phyloP scores from a whole-genome alignment of 2,113 vertebrate species.

The Jaculus jaculus region DNA sequence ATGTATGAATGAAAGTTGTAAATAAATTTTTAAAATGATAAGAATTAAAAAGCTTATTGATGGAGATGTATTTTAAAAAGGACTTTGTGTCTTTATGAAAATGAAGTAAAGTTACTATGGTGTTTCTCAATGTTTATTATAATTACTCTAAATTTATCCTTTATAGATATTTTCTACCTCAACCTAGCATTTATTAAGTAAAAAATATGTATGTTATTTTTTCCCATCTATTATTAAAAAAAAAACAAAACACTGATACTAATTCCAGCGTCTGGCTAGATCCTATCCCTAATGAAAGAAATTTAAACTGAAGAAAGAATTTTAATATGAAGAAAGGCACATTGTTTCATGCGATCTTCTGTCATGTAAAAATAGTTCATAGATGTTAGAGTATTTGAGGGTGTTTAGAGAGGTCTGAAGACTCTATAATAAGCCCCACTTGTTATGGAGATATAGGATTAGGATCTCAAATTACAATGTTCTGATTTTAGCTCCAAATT shows the following conservation, averaged over 20 bases:
- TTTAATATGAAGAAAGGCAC: not conserved
- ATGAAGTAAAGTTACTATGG: not conserved
- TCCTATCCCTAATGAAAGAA: not conserved
- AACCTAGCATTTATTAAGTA: constrained; percentile 1
- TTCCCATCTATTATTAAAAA: not conserved
- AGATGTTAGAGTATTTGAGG: not conserved
- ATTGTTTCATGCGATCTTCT: not conserved
- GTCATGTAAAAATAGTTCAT: not conserved
- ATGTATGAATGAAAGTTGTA: too few species aligned
- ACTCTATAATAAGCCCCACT: not conserved
- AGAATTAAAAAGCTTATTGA: too few species aligned
- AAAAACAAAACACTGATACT: not conserved
- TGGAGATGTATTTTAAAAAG: not conserved
- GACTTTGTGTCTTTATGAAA: not conserved
- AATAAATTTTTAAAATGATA: too few species aligned
- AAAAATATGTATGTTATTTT: not conserved
- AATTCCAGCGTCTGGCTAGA: not conserved
- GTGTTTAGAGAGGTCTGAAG: not conserved
- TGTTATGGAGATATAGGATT: constrained; percentile 15
- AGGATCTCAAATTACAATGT: not conserved
- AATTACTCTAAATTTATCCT: not conserved
- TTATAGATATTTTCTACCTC: not conserved
- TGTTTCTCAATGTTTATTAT: constrained; percentile 18
- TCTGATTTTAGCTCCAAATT: constrained; percentile 34
- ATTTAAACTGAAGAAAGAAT: not conserved